A percentile compares a stretch with the other conserved stretches of the same genome.
These are phyloP conservation scores for Thymelicus lineola DNA, from an alignment of 2,888 invertebrate genomes.

Conservation along the genomic window DNA sequence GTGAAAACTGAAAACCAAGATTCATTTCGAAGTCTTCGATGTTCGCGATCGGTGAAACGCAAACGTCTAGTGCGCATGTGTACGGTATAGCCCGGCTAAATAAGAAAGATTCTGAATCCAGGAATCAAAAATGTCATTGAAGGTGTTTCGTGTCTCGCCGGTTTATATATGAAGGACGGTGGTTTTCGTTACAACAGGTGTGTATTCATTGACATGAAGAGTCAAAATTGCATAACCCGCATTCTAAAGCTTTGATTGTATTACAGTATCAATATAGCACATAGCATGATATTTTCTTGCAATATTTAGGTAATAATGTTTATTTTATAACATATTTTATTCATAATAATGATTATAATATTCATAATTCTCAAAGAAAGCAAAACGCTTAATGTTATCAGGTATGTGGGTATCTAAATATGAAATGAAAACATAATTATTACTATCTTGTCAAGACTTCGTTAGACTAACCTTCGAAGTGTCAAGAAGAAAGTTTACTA, in stretches of 20 bases:
- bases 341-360: too few relatives aligned
- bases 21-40: slow-evolving; percentile 6
- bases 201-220: slow-evolving; percentile 47
- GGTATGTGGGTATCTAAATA: too few relatives aligned
- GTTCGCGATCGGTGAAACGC: slow-evolving; percentile 25
- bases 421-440: too few relatives aligned
- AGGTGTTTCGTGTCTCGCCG: slow-evolving; percentile 46
- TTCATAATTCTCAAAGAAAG: too few relatives aligned
- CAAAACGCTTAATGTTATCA: too few relatives aligned
- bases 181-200: slow-evolving; percentile 52
- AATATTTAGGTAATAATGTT: too few relatives aligned
- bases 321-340: too few relatives aligned
- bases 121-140: slow-evolving; percentile 19
- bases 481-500: too few relatives aligned
- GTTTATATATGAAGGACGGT: slow-evolving; percentile 45
- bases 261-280: too few relatives aligned
- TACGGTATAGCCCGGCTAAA: slow-evolving; percentile 47
- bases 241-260: neutral
- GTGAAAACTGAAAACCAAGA: slow-evolving; percentile 18
- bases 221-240: slow-evolving; percentile 45
- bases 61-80: slow-evolving; percentile 61
- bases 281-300: too few relatives aligned
- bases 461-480: too few relatives aligned
- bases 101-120: slow-evolving; percentile 6
- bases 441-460: too few relatives aligned